These are phyloP conservation scores for Philopotamus ludificatus DNA, from an alignment of 1,140 invertebrate species.

Conservation along the genomic window DNA sequence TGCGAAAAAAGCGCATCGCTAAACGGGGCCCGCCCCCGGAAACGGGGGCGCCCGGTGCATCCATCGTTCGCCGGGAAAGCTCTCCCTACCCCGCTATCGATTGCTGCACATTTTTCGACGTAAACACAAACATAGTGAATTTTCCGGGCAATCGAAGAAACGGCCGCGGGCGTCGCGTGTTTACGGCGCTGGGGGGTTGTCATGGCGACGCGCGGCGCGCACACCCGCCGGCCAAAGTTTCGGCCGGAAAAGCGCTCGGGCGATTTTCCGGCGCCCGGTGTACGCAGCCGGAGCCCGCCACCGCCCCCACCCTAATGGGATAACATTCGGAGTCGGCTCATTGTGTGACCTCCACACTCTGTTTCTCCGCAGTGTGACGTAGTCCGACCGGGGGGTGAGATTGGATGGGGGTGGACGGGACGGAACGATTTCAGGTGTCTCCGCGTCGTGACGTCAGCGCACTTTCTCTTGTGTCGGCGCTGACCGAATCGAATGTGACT, in stretches of 20 bases:
- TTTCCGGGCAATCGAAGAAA: constrained; percentile 42
- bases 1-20: too few species aligned
- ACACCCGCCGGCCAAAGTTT: constrained; percentile 29
- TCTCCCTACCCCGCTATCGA: too few species aligned
- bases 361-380: constrained; percentile 38
- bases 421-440: neutral
- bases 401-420: constrained; percentile 6
- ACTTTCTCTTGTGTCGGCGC: too few species aligned
- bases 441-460: neutral
- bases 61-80: neutral
- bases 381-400: constrained; percentile 27
- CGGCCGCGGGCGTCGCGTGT: constrained; percentile 21
- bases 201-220: constrained; percentile 34
- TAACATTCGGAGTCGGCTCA: constrained; percentile 29
- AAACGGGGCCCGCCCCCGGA: too few species aligned
- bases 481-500: too few species aligned
- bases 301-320: constrained; percentile 35
- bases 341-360: constrained; percentile 34
- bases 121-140: constrained; percentile 24
- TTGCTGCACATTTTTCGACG: constrained; percentile 18
- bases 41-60: constrained; percentile 12
- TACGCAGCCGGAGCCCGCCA: constrained; percentile 5
- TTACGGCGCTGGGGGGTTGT: constrained; percentile 38
- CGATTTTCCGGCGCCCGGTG: neutral
- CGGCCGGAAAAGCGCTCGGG: constrained; percentile 8